phyloP scores from a whole-genome alignment of 2,113 vertebrate species.

The Diadophis punctatus region DNA sequence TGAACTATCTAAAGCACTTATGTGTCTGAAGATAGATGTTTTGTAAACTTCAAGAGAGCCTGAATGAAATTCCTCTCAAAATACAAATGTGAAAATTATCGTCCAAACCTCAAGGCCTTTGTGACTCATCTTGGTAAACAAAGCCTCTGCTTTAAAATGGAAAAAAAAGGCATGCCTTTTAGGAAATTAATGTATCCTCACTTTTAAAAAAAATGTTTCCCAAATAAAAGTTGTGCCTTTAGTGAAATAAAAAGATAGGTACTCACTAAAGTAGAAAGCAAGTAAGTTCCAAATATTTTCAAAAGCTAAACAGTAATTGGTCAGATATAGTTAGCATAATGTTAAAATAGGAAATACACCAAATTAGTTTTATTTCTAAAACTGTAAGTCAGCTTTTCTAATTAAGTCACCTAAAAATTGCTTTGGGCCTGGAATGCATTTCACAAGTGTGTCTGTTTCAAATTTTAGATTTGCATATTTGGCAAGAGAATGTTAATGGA shows the following conservation, averaged over 20 bases:
- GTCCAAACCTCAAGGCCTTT: not conserved
- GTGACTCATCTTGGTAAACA: not conserved
- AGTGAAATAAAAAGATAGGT: conserved; percentile 5
- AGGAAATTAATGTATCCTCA: not conserved
- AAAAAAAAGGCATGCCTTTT: not conserved
- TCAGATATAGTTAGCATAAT: conserved; percentile 9
- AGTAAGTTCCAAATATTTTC: not conserved
- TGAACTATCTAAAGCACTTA: not conserved
- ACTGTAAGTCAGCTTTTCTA: conserved; percentile 4
- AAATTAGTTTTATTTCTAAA: not conserved
- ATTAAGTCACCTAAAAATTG: conserved; percentile 7
- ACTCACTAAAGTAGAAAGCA: conserved; percentile 4
- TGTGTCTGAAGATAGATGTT: not conserved
- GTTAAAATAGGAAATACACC: conserved; percentile 1
- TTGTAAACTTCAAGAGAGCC: not conserved
- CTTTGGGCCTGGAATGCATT: conserved; percentile 6
- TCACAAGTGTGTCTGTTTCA: not conserved
- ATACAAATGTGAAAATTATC: not conserved
- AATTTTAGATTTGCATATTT: not conserved
- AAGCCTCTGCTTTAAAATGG: not conserved
- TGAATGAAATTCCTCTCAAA: not conserved
- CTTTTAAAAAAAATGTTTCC: not conserved
- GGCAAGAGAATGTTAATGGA: not conserved
- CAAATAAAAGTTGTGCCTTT: conserved; percentile 4
- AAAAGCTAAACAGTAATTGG: not conserved